Percentiles rank a stretch among this genome's conserved stretches.
phyloP scores from a whole-genome alignment of 2,888 invertebrate genomes.

The Aquatica leii region DNA sequence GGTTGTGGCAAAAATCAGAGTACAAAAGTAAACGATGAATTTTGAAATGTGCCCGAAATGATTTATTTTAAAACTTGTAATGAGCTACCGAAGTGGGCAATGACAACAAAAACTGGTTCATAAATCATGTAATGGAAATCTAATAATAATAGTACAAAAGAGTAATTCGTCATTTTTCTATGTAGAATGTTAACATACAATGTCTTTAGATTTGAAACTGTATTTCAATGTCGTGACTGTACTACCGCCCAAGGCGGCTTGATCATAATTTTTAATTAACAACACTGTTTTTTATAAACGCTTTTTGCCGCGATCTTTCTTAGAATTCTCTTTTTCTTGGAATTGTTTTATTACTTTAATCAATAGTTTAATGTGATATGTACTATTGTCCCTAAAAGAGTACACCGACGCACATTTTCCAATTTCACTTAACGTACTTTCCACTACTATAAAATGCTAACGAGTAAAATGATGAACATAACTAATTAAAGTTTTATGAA shows the following conservation, averaged over 20 bases:
- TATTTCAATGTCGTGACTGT: slow-evolving; percentile 38
- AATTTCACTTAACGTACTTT: background rate
- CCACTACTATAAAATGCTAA: slow-evolving; percentile 3
- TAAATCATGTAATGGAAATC: slow-evolving; percentile 30
- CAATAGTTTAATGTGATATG: slow-evolving; percentile 16
- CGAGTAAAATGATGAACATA: slow-evolving; percentile 23
- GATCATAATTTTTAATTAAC: slow-evolving; percentile 49
- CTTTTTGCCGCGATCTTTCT: slow-evolving; percentile 40
- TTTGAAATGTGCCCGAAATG: slow-evolving; percentile 1
- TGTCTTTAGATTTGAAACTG: slow-evolving; percentile 27
- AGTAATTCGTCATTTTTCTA: slow-evolving; percentile 34
- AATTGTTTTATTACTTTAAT: slow-evolving; percentile 36
- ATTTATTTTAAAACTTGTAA: slow-evolving; percentile 19
- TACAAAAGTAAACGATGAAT: background rate
- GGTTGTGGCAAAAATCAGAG: background rate
- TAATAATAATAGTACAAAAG: slow-evolving; percentile 26
- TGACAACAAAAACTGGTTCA: slow-evolving; percentile 20
- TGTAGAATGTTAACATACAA: slow-evolving; percentile 21
- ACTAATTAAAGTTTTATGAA: slow-evolving; percentile 36
- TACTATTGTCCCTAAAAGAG: slow-evolving; percentile 8
- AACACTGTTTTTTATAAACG: slow-evolving; percentile 41
- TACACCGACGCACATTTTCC: background rate
- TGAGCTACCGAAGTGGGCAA: slow-evolving; percentile 29
- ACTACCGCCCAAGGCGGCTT: slow-evolving; percentile 41
- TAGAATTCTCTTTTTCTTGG: slow-evolving; percentile 31